Percentiles rank a stretch among this genome's conserved stretches.
These are phyloP conservation scores for Chloropsis hardwickii DNA, from an alignment of 2,113 vertebrate genomes.

Conservation along the genomic window DNA sequence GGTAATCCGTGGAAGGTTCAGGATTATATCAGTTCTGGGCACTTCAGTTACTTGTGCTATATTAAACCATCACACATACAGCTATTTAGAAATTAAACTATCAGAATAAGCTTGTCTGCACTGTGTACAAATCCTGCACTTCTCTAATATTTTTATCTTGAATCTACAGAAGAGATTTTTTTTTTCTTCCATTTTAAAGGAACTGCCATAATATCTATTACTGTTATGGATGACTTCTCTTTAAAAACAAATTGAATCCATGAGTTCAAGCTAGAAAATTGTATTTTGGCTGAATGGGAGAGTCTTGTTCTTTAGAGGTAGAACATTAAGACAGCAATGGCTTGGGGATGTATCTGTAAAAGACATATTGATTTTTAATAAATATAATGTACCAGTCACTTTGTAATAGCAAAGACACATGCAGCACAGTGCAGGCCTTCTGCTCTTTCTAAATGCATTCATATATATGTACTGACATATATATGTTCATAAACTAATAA, in stretches of 20 bases:
- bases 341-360: not conserved
- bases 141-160: not conserved
- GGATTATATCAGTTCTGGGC: not conserved
- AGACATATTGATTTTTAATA: conserved; percentile 45
- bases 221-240: not conserved
- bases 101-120: not conserved
- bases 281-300: not conserved
- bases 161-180: not conserved
- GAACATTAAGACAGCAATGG: not conserved
- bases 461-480: not conserved
- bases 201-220: not conserved
- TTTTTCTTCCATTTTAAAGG: not conserved
- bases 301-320: not conserved
- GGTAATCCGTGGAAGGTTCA: not conserved
- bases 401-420: not conserved
- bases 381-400: not conserved
- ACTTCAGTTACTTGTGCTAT: not conserved
- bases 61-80: not conserved
- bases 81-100: not conserved
- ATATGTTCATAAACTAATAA: not conserved
- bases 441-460: not conserved
- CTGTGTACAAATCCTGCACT: not conserved
- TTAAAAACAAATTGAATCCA: conserved; percentile 27
- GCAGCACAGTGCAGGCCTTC: not conserved
- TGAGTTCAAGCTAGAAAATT: not conserved